Percentiles rank a stretch among this genome's conserved stretches.
Conservation (phyloP, 2,797 vertebrate genomes). For the Luscinia megarhynchos region DNA sequence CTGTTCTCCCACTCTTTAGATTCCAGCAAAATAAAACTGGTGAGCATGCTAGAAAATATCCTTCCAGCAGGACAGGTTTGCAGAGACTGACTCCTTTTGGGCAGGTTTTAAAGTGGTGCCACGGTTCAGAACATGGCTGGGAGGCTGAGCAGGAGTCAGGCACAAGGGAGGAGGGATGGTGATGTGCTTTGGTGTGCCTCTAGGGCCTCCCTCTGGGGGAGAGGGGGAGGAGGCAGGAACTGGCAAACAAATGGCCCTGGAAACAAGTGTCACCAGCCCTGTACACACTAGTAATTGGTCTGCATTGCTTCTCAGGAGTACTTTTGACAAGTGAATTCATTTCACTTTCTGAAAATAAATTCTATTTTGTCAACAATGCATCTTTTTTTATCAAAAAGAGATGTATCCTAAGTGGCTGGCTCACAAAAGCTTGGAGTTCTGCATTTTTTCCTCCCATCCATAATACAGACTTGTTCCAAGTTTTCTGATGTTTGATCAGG, state of each 20-base stretch:
- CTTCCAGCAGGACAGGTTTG: background rate
- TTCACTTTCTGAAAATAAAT: background rate
- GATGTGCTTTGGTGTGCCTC: accelerated
- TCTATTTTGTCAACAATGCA: background rate
- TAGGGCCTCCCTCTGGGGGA: accelerated
- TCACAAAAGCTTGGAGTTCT: background rate
- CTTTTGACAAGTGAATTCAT: background rate
- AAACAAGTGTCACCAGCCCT: background rate
- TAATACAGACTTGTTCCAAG: background rate
- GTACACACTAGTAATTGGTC: background rate
- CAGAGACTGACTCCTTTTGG: background rate
- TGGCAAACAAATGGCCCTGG: background rate
- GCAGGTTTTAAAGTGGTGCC: background rate
- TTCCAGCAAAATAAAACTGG: background rate
- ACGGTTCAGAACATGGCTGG: background rate
- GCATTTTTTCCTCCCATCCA: background rate
- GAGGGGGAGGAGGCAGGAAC: accelerated
- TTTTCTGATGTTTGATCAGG: background rate
- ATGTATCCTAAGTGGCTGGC: background rate
- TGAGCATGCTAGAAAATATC: background rate
- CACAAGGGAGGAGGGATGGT: background rate
- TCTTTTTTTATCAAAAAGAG: background rate
- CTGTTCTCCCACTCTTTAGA: background rate
- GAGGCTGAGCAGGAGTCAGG: background rate
- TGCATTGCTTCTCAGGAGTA: background rate